Evolutionary conservation across 2,888 invertebrate species (phyloP), one percentile per base, ranked within the genome.

Genomic region (Thymelicus sylvestris): DNA sequence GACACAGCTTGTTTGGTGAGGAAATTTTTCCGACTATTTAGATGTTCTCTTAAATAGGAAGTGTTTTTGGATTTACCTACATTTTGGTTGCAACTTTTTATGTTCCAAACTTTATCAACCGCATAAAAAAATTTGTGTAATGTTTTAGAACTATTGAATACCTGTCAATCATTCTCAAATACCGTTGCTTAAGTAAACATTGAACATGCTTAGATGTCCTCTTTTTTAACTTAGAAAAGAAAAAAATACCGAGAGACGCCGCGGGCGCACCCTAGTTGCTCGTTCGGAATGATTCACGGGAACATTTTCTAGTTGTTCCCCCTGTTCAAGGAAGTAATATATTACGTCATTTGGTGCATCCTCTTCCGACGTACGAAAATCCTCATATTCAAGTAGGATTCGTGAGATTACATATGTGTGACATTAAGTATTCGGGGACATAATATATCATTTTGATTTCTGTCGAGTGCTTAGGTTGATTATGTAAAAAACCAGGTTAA

Each of bases 251-350:
- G 31, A 44, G 48, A 48, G 48, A 64, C 48, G 59, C 64, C 50
- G 41, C 64, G 64, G 41, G 61, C 64, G 39, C 69, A 50, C 64
- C 69, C 64, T 64, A 57, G 64, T 41, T 59, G 47, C 48, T 15
- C 19, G 69, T 64, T 64, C 38, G 57, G 59, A 19, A 64, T 69
- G 69, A 69, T 69, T 69, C 64, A 69, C 64, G 47, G 64, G 39
- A 24, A 12, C 31, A 47, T 48, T 64, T 64, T 69, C 64, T 64
- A 63, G 38, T 68, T 63, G 19, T 38, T 59, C 38, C 15, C n/a
- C 59, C 48, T 68, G 63, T 59, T 69, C 59, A 48, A 38, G 64
- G 64, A 69, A 69, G 69, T 39, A 64, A 63, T 59, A 69, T 69
- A 69, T 64, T 57, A 68, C 38, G 55, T 63, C n/a, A 67, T 52